A percentile compares a stretch with the other conserved stretches of the same genome.
These are phyloP conservation scores for Coluber constrictor DNA, from an alignment of 2,797 vertebrate genomes.

Conservation along the genomic window DNA sequence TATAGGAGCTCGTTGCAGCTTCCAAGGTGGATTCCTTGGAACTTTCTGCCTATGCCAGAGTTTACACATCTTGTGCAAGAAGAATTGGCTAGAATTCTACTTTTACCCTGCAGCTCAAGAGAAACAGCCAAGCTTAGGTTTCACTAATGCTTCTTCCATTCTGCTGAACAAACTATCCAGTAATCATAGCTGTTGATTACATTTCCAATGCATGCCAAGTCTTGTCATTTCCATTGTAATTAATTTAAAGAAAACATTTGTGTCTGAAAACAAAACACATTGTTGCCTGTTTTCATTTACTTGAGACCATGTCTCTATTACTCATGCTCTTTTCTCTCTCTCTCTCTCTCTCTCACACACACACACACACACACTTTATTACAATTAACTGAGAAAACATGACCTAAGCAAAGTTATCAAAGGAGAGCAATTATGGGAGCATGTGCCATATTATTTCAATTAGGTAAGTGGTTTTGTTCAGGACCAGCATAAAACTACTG, in stretches of 20 bases:
- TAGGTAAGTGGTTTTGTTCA: slow-evolving; percentile 71
- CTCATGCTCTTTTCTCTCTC: slow-evolving; percentile 19
- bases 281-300: slow-evolving; percentile 65
- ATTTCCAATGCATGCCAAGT: slow-evolving; percentile 75
- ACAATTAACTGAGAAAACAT: slow-evolving; percentile 75
- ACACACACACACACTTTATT: slow-evolving; percentile 76
- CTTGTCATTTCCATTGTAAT: slow-evolving; percentile 77
- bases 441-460: slow-evolving; percentile 74
- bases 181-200: slow-evolving; percentile 78
- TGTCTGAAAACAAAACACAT: slow-evolving; percentile 69
- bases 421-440: slow-evolving; percentile 68
- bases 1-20: background rate
- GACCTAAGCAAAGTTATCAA: slow-evolving; percentile 72
- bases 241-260: slow-evolving; percentile 86
- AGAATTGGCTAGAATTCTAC: slow-evolving; percentile 34
- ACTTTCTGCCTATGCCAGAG: background rate
- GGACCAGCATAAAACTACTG: slow-evolving; percentile 74
- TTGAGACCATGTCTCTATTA: slow-evolving; percentile 54
- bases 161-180: slow-evolving; percentile 68
- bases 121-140: slow-evolving; percentile 58
- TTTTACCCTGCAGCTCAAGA: slow-evolving; percentile 51
- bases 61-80: slow-evolving; percentile 38
- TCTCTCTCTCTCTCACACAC: slow-evolving; percentile 35
- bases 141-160: slow-evolving; percentile 54
- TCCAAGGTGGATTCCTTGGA: background rate